A percentile compares a stretch with the other conserved stretches of the same genome.
Conservation (phyloP, 2,888 invertebrate species). For the Agrilus cyanescens region DNA sequence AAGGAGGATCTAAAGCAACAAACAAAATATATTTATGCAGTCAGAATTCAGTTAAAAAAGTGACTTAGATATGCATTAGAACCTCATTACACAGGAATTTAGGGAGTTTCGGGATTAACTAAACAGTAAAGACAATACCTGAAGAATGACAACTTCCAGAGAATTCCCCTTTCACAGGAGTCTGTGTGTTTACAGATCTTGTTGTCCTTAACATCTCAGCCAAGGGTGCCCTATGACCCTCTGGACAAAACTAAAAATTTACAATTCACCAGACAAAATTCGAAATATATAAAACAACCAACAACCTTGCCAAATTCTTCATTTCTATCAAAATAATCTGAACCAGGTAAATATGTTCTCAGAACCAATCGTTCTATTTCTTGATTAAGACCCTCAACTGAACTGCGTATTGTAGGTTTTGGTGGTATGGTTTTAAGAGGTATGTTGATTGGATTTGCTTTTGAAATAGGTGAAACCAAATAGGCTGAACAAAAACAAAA, state of each 20-base stretch:
- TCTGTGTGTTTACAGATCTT: slow-evolving; percentile 75
- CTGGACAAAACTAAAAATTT: slow-evolving; percentile 42
- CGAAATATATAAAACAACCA: neutral
- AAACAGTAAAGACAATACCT: slow-evolving; percentile 37
- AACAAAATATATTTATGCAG: slow-evolving; percentile 5
- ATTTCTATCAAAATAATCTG: slow-evolving; percentile 19
- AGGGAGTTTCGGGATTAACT: no score
- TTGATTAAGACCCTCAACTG: slow-evolving; percentile 77
- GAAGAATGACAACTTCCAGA: slow-evolving; percentile 58
- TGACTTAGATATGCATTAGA: neutral
- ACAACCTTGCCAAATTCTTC: slow-evolving; percentile 49
- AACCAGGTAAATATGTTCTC: slow-evolving; percentile 37
- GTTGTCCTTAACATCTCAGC: slow-evolving; percentile 58
- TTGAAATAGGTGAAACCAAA: slow-evolving; percentile 29
- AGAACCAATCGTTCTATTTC: slow-evolving; percentile 74
- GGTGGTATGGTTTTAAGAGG: slow-evolving; percentile 43
- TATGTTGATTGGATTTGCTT: slow-evolving; percentile 46
- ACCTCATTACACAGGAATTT: no score
- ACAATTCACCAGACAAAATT: no score
- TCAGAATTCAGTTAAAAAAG: neutral
- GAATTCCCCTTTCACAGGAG: slow-evolving; percentile 55
- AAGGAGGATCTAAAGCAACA: slow-evolving; percentile 45
- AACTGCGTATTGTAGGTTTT: slow-evolving; percentile 63
- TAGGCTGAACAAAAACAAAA: slow-evolving; percentile 20
- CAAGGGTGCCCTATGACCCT: slow-evolving; percentile 75